phyloP scores from a whole-genome alignment of 2,888 invertebrate species.

The Stenchaetothrips biformis region DNA sequence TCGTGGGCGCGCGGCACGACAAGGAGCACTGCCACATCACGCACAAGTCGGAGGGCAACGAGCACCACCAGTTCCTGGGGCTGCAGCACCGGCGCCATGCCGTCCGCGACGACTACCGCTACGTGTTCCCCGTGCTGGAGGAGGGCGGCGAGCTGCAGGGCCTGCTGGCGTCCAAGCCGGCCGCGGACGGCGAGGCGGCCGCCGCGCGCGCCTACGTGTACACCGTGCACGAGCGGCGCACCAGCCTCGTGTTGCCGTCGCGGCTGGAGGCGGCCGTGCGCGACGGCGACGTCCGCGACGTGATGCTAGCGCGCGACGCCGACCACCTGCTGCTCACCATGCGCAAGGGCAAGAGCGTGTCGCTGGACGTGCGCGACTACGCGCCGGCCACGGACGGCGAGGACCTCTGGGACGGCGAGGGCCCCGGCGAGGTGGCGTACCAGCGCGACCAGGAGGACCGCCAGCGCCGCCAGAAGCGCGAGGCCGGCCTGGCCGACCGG shows the following conservation, averaged over 20 bases:
- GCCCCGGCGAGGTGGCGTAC: conserved; percentile 58
- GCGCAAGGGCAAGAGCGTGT: conserved; percentile 69
- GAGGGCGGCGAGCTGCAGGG: conserved; percentile 52
- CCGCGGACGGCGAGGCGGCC: conserved; percentile 45
- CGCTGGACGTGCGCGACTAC: conserved; percentile 62
- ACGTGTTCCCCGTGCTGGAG: conserved; percentile 68
- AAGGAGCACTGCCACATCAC: conserved; percentile 58
- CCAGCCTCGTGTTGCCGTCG: conserved; percentile 68
- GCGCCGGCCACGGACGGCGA: conserved; percentile 48
- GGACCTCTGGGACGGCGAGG: conserved; percentile 65
- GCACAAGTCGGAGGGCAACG: conserved; percentile 56
- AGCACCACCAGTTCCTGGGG: conserved; percentile 55
- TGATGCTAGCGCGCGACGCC: conserved; percentile 69
- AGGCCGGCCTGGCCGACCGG: conserved; percentile 59
- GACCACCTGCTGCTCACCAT: conserved; percentile 68
- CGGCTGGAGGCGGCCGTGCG: conserved; percentile 69
- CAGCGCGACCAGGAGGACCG: conserved; percentile 57
- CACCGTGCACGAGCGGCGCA: conserved; percentile 66
- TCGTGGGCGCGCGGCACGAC: conserved; percentile 48
- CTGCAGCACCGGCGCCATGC: conserved; percentile 55
- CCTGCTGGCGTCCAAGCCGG: conserved; percentile 55
- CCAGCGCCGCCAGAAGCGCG: conserved; percentile 45
- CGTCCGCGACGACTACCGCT: conserved; percentile 63
- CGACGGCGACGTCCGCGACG: conserved; percentile 70
- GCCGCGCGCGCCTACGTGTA: conserved; percentile 64